phyloP scores from a whole-genome alignment of 1,140 invertebrate species.

The Heliothis virescens region DNA sequence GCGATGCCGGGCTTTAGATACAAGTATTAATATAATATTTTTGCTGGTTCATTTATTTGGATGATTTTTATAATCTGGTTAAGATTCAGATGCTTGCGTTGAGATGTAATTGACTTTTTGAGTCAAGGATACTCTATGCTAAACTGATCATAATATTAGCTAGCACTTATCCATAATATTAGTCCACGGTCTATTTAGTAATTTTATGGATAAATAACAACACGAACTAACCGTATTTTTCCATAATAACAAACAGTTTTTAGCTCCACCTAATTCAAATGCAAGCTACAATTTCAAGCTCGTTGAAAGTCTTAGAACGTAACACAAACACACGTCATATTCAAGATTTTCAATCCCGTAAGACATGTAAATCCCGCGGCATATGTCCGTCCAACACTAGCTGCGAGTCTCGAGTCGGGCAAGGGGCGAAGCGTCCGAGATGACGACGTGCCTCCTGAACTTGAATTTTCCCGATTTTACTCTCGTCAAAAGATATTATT shows the following conservation, averaged over 20 bases:
- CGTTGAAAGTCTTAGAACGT: not conserved
- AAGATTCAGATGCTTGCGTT: not conserved
- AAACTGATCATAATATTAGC: not conserved
- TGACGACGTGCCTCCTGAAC: slow-evolving; percentile 17
- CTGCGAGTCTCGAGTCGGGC: not conserved
- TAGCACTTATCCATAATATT: not conserved
- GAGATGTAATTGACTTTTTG: not conserved
- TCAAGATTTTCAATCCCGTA: slow-evolving; percentile 8
- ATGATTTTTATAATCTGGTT: slow-evolving; percentile 22
- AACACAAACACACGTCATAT: not conserved
- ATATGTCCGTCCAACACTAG: slow-evolving; percentile 27
- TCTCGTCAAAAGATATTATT: slow-evolving; percentile 41
- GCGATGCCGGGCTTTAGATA: slow-evolving; percentile 39
- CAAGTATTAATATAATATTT: slow-evolving; percentile 36
- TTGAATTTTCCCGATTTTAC: slow-evolving; percentile 38
- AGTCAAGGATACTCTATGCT: not conserved
- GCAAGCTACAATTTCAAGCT: not conserved
- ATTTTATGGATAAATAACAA: too few species aligned
- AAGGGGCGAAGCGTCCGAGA: slow-evolving; percentile 7
- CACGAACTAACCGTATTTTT: too few species aligned
- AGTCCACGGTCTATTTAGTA: too few species aligned
- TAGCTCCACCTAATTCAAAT: too few species aligned
- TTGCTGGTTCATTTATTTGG: slow-evolving; percentile 4
- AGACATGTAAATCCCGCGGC: slow-evolving; percentile 20
- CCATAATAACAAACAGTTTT: too few species aligned